Evolutionary conservation across 2,888 invertebrate species (phyloP).

Genomic region (Baronia brevicornis): DNA sequence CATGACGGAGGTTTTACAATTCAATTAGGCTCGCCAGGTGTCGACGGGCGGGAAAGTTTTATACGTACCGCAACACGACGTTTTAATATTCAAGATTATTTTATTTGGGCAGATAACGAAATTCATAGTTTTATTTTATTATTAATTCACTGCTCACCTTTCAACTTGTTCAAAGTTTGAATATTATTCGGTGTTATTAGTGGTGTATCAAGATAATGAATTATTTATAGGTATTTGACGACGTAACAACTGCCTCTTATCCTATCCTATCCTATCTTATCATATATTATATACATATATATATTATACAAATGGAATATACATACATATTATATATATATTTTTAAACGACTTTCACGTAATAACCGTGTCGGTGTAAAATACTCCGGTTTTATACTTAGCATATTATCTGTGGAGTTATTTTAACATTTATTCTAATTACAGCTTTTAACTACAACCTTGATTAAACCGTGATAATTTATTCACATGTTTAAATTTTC

Average conservation of each 20-base stretch:
- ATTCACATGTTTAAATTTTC: no score
- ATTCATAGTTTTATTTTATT: conserved; percentile 47
- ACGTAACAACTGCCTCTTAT: conserved; percentile 18
- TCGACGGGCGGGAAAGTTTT: conserved; percentile 50
- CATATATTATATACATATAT: no score
- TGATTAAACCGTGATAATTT: no score
- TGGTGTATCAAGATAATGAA: conserved; percentile 23
- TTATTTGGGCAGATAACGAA: conserved; percentile 41
- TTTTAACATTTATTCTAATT: no score
- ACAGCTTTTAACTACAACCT: no score
- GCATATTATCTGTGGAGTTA: no score
- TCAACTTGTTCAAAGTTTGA: conserved; percentile 24
- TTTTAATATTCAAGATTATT: conserved; percentile 52
- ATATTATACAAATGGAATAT: no score
- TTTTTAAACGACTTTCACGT: no score
- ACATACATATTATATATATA: no score
- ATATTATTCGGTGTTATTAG: conserved; percentile 23
- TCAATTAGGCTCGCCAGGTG: conserved; percentile 70
- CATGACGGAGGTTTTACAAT: conserved; percentile 70
- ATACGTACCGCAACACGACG: conserved; percentile 36
- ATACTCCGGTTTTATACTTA: no score
- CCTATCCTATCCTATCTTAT: conserved; percentile 17
- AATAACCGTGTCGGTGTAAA: no score
- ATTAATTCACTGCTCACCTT: conserved; percentile 28
- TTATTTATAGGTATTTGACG: conserved; percentile 23